Evolutionary conservation across 2,888 invertebrate species (phyloP).

Genomic region (Drosophila meridionalis): DNA sequence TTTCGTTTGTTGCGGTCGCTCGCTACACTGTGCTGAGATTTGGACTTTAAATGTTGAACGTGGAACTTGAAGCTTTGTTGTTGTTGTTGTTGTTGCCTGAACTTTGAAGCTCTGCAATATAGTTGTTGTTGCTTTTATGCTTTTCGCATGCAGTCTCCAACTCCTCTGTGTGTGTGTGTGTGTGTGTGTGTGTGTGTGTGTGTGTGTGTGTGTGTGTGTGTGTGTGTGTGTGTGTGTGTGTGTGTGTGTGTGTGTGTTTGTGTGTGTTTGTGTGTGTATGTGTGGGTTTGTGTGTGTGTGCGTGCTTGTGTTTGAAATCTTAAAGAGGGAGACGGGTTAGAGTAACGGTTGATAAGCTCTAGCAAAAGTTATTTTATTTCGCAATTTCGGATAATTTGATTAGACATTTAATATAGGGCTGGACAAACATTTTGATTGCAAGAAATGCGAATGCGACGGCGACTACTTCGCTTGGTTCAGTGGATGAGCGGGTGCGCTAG

Average conservation of each 20-base stretch:
- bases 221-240: too few relatives aligned
- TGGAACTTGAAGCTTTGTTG: conserved; percentile 16
- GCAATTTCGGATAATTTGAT: conserved; percentile 40
- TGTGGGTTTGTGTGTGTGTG: too few relatives aligned
- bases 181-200: neutral
- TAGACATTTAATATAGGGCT: conserved; percentile 25
- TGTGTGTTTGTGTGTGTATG: too few relatives aligned
- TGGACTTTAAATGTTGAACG: conserved; percentile 30
- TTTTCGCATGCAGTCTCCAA: conserved; percentile 13
- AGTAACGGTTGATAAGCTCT: conserved; percentile 17
- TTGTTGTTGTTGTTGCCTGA: conserved; percentile 12
- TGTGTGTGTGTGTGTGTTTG: too few relatives aligned
- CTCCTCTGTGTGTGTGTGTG: conserved; percentile 38
- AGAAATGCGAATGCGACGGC: conserved; percentile 11
- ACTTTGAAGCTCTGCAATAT: conserved; percentile 34
- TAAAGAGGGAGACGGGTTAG: neutral
- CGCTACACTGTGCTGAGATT: conserved; percentile 51
- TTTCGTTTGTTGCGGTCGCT: conserved; percentile 56
- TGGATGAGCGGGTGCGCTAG: conserved; percentile 34
- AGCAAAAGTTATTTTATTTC: conserved; percentile 16
- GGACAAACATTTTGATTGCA: conserved; percentile 46
- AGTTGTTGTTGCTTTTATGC: conserved; percentile 9
- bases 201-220: neutral
- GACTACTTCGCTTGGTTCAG: conserved; percentile 44
- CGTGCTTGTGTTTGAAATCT: neutral